These are phyloP conservation scores for Prolemur simus DNA, from an alignment of 2,113 vertebrate species.

Conservation along the genomic window DNA sequence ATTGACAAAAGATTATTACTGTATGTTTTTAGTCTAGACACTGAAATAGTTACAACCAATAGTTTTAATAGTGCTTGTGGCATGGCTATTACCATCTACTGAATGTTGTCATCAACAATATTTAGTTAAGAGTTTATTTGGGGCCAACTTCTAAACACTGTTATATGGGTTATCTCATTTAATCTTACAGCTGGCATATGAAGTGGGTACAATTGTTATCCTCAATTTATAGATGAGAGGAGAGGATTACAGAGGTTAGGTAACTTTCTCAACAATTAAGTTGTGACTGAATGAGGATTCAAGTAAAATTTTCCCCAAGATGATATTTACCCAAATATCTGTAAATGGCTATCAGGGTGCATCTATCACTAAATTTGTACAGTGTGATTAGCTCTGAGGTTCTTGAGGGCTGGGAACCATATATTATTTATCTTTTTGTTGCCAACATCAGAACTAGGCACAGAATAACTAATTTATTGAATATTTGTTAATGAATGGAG, in stretches of 20 bases:
- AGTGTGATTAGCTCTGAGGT: neutral
- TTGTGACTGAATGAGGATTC: neutral
- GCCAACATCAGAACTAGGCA: neutral
- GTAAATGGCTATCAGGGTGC: neutral
- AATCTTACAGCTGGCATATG: neutral
- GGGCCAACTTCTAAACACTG: neutral
- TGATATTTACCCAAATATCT: neutral
- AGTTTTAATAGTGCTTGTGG: neutral
- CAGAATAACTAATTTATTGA: neutral
- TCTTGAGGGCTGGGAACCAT: neutral
- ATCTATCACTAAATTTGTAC: neutral
- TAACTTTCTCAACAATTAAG: neutral
- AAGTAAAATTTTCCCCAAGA: neutral
- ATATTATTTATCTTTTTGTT: neutral
- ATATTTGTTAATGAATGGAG: neutral
- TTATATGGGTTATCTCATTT: neutral
- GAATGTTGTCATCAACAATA: neutral
- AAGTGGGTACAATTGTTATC: neutral
- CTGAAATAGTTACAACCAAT: neutral
- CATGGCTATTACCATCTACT: neutral
- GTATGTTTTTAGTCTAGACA: neutral
- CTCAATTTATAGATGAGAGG: neutral
- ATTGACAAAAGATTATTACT: neutral
- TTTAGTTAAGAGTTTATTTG: neutral
- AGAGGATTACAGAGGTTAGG: neutral